phyloP scores from a whole-genome alignment of 2,797 vertebrate species.

The Atherinosoma microstoma region DNA sequence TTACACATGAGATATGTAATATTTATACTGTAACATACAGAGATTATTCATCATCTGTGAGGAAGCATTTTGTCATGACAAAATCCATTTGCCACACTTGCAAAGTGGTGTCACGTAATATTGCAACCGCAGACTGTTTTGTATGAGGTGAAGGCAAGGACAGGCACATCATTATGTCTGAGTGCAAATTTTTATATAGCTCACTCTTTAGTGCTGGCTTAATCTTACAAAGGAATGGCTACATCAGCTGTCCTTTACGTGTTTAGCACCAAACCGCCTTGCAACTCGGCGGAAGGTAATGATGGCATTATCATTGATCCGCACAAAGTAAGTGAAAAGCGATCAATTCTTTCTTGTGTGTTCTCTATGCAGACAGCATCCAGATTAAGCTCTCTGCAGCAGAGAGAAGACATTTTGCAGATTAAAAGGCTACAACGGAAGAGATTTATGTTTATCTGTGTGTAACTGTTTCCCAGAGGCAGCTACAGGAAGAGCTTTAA shows the following conservation, averaged over 20 bases:
- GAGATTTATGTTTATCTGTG: conserved; percentile 40
- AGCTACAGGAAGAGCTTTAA: conserved; percentile 48
- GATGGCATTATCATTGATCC: conserved; percentile 68
- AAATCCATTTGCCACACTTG: conserved; percentile 1
- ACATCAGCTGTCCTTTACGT: conserved; percentile 30
- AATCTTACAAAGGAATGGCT: conserved; percentile 24
- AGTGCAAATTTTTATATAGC: conserved; percentile 8
- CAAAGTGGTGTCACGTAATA: conserved; percentile 6
- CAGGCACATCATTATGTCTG: conserved; percentile 1
- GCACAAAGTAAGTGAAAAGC: conserved; percentile 41
- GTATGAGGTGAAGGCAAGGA: conserved; percentile 38
- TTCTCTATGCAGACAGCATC: conserved; percentile 41
- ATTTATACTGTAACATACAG: conserved; percentile 15
- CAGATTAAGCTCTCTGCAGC: conserved; percentile 43
- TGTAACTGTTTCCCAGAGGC: conserved; percentile 30
- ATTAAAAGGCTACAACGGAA: conserved; percentile 55
- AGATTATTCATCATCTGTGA: conserved; percentile 11
- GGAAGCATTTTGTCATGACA: background rate
- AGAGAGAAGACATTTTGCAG: conserved; percentile 46
- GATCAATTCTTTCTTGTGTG: conserved; percentile 56
- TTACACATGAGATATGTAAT: conserved; percentile 16
- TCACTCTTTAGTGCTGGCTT: conserved; percentile 5
- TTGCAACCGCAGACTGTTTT: conserved; percentile 18
- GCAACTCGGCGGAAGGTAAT: conserved; percentile 48
- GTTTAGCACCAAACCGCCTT: conserved; percentile 40